These are phyloP conservation scores for Magallana gigas DNA, from an alignment of 1,140 invertebrate species.

Conservation along the genomic window DNA sequence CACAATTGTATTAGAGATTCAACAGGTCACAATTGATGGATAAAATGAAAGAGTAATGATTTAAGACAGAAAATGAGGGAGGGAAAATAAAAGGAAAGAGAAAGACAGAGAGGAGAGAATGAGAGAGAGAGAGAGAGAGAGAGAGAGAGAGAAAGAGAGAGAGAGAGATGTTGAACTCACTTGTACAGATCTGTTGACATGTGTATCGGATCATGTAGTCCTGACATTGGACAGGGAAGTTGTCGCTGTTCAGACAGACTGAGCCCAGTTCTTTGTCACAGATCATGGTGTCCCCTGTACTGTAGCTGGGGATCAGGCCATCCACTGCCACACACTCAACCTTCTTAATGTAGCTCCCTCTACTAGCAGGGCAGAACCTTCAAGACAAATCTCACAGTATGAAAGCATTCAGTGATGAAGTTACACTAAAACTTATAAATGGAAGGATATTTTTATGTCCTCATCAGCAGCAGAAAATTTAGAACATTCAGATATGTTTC, in stretches of 20 bases:
- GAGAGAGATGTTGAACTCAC: slow-evolving; percentile 11
- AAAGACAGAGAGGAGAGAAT: too few species aligned
- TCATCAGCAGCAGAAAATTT: too few species aligned
- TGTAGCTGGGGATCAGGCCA: slow-evolving; percentile 56
- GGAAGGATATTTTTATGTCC: too few species aligned
- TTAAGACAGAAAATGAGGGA: neutral
- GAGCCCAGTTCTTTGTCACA: slow-evolving; percentile 52
- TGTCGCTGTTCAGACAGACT: slow-evolving; percentile 49
- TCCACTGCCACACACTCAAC: slow-evolving; percentile 58
- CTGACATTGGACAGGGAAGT: slow-evolving; percentile 65
- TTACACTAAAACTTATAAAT: too few species aligned
- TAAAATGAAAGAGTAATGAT: too few species aligned
- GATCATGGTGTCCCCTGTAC: slow-evolving; percentile 49
- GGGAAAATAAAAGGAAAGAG: neutral
- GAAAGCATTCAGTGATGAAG: too few species aligned
- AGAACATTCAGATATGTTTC: too few species aligned
- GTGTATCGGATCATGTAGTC: slow-evolving; percentile 77
- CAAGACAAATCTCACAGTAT: neutral
- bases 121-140: too few species aligned
- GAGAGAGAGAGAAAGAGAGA: too few species aligned
- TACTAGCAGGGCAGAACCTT: slow-evolving; percentile 55
- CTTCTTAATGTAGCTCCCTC: slow-evolving; percentile 44
- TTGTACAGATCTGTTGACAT: slow-evolving; percentile 71
- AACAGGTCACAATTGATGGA: too few species aligned
- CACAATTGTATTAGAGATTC: too few species aligned